Evolutionary conservation across 2,888 invertebrate genomes (phyloP).

Genomic region (Diploptera punctata): DNA sequence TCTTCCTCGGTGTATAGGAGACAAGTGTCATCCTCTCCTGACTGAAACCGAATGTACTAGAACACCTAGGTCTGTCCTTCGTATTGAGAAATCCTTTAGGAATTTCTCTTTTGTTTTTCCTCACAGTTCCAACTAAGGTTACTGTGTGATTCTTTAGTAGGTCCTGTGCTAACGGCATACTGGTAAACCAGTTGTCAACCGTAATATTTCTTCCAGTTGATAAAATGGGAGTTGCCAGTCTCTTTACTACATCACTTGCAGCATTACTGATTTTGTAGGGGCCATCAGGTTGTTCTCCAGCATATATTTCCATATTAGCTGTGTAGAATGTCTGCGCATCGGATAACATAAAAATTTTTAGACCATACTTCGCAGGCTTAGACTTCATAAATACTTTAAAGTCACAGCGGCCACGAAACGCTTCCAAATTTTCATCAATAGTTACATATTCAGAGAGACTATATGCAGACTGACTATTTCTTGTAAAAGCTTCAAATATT

Average conservation of each 20-base stretch:
- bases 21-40: not conserved
- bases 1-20: too few relatives aligned
- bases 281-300: not conserved
- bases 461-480: too few relatives aligned
- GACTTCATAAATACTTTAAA: slow-evolving; percentile 5
- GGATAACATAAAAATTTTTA: not conserved
- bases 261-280: not conserved
- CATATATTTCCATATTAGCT: too few relatives aligned
- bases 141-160: not conserved
- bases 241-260: too few relatives aligned
- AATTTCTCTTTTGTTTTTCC: too few relatives aligned
- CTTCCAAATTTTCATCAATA: too few relatives aligned
- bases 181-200: too few relatives aligned
- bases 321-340: not conserved
- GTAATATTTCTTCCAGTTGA: too few relatives aligned
- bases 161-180: too few relatives aligned
- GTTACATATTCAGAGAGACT: too few relatives aligned
- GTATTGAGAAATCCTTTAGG: not conserved
- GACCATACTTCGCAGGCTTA: not conserved
- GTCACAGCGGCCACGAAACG: too few relatives aligned
- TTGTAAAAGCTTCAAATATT: not conserved
- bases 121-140: too few relatives aligned
- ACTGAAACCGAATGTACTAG: not conserved
- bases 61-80: not conserved
- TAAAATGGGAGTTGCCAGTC: not conserved